Base-by-base conservation (phyloP, 2,113 vertebrate species). In the Megaceryle maxima region DNA sequence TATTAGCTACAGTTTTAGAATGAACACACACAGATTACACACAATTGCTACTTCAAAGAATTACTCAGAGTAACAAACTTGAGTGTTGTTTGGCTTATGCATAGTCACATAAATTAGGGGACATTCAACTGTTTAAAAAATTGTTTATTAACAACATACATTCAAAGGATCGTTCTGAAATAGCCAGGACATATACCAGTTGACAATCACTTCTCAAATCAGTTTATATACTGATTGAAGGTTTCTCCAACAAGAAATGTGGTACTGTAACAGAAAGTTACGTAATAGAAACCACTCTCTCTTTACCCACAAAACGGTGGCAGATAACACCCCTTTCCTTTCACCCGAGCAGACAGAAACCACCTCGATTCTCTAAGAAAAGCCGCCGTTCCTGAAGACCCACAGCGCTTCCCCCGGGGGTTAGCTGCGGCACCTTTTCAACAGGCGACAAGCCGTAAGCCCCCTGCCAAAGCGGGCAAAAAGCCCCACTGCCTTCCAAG, bases 131-230 rank as follows among this genome's bases (percentile, higher is more conserved):
- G 66, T 88, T 96, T 78, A 76, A 92, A 94, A 87, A 51, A 85
- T 2, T 83, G n/a, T 91, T 97, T 97, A 97, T 96, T 92, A 85
- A 60, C 67, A 88, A 35, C 11, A 55, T 59, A 82, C 35, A 70
- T 64, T 74, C 60, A 83, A 83, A 73, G 43, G n/a, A 73, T 29
- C 28, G 1, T 33, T 53, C 79, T 51, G 73, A 83, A 88, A 85
- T 7, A 56, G 7, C 10, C 55, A 74, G 55, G 37, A 51, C 72
- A 46, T 31, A 41, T 1, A 88, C 11, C 53, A 81, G 11, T 1
- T 43, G 28, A 74, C 63, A 86, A 84, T 37, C 87, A 44, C 59
- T 66, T 87, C 72, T n/a, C 73, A 43, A 31, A 35, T 25, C 64
- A 39, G 50, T 55, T 70, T 6, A 16, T 25, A 55, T 4, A 37